phyloP scores from a whole-genome alignment of 2,888 invertebrate genomes.

The Drosophila maculinotata region DNA sequence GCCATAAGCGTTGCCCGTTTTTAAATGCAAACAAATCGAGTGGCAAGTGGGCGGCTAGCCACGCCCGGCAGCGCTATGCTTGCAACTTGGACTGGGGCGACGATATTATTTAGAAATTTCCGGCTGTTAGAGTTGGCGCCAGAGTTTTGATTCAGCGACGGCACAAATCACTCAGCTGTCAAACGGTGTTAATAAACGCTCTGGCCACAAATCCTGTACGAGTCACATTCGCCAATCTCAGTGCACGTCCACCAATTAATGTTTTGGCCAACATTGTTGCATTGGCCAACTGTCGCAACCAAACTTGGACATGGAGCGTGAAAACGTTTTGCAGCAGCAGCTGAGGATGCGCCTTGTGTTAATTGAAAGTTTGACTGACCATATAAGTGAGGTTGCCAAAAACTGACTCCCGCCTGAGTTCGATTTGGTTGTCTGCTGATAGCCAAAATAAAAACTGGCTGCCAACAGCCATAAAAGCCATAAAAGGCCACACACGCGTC shows the following conservation, averaged over 20 bases:
- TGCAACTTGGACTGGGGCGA: slow-evolving; percentile 12
- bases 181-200: slow-evolving; percentile 77
- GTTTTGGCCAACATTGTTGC: slow-evolving; percentile 31
- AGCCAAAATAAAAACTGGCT: slow-evolving; percentile 65
- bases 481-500: slow-evolving; percentile 76
- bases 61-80: slow-evolving; percentile 21
- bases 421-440: slow-evolving; percentile 76
- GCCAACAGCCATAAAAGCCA: slow-evolving; percentile 64
- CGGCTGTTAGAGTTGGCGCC: slow-evolving; percentile 61
- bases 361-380: slow-evolving; percentile 76
- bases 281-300: slow-evolving; percentile 51
- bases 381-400: slow-evolving; percentile 73
- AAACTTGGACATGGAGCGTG: slow-evolving; percentile 75
- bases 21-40: slow-evolving; percentile 59
- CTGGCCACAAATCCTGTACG: slow-evolving; percentile 42
- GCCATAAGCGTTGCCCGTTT: slow-evolving; percentile 39
- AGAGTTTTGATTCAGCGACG: slow-evolving; percentile 44
- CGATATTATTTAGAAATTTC: slow-evolving; percentile 67
- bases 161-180: slow-evolving; percentile 78
- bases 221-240: background rate
- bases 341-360: slow-evolving; percentile 77
- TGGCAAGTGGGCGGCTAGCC: slow-evolving; percentile 69
- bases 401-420: slow-evolving; percentile 60
- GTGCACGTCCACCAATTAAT: slow-evolving; percentile 66
- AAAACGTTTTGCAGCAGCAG: slow-evolving; percentile 57